phyloP scores from a whole-genome alignment of 2,113 vertebrate genomes.

The Poeciliopsis turrubarensis region DNA sequence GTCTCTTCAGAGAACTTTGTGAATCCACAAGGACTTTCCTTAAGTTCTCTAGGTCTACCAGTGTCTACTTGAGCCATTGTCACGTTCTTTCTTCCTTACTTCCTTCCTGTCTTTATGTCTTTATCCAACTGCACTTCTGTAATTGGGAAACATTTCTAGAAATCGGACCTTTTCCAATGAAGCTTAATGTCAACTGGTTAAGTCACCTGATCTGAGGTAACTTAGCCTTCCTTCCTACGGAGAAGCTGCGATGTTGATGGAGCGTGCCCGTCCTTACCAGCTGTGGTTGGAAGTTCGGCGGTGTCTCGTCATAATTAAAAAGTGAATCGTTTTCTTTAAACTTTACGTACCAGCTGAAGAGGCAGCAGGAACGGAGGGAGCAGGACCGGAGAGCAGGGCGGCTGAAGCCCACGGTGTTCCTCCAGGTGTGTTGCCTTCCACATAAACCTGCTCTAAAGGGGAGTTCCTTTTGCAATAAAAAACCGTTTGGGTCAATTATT shows the following conservation, averaged over 20 bases:
- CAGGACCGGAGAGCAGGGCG: background rate
- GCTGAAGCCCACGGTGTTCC: conserved; percentile 37
- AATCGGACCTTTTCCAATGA: conserved; percentile 33
- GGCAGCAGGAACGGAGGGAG: conserved; percentile 20
- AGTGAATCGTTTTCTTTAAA: conserved; percentile 26
- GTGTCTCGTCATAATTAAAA: background rate
- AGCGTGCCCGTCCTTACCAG: background rate
- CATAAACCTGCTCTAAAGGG: background rate
- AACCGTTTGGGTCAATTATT: background rate
- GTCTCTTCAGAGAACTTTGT: conserved; percentile 56
- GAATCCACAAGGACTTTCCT: conserved; percentile 49
- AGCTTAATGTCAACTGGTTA: conserved; percentile 15
- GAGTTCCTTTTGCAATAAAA: background rate
- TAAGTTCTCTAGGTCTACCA: conserved; percentile 43
- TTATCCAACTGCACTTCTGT: background rate
- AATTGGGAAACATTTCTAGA: conserved; percentile 32
- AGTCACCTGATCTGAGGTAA: background rate
- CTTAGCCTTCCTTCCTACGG: conserved; percentile 1
- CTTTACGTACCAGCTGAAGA: conserved; percentile 27
- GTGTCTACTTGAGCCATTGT: conserved; percentile 12
- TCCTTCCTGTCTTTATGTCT: background rate
- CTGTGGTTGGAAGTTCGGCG: background rate
- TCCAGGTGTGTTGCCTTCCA: conserved; percentile 53
- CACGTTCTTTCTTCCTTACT: background rate
- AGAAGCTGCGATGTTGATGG: conserved; percentile 11